Conservation (phyloP, 2,797 vertebrate species). For the Synaphobranchus kaupii region DNA sequence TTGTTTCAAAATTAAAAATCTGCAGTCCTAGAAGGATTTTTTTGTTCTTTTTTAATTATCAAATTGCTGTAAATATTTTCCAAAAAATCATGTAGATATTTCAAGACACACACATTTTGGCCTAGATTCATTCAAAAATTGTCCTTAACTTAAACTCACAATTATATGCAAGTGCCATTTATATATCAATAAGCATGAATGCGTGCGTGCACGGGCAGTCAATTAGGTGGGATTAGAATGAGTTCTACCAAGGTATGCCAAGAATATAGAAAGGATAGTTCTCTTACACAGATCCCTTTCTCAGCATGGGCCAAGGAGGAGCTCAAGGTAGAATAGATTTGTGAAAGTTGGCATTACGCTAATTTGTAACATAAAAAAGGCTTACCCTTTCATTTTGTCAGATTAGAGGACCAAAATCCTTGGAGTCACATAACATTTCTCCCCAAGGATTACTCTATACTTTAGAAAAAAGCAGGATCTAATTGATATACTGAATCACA, state of each 20-base stretch:
- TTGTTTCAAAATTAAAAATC: neutral
- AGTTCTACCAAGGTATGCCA: conserved; percentile 13
- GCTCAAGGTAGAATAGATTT: conserved; percentile 22
- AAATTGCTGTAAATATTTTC: too few species aligned
- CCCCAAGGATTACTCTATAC: conserved; percentile 25
- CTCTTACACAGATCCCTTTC: conserved; percentile 11
- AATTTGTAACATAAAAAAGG: conserved; percentile 28
- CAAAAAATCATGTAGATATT: neutral
- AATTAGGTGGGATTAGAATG: conserved; percentile 18
- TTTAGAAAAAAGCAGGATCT: conserved; percentile 31
- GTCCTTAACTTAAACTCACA: too few species aligned
- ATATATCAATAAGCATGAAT: neutral
- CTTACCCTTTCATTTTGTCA: conserved; percentile 38
- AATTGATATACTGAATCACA: conserved; percentile 33
- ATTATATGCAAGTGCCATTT: too few species aligned
- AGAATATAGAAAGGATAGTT: neutral
- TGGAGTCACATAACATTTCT: conserved; percentile 26
- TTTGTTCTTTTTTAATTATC: neutral
- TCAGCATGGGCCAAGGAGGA: neutral
- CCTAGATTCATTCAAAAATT: neutral
- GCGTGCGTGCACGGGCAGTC: conserved; percentile 15
- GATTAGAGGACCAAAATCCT: conserved; percentile 33
- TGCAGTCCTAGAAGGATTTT: neutral
- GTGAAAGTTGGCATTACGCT: conserved; percentile 30
- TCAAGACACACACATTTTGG: neutral